A percentile compares a stretch with the other conserved stretches of the same genome.
Conservation (phyloP, 2,797 vertebrate species). For the Manis javanica region DNA sequence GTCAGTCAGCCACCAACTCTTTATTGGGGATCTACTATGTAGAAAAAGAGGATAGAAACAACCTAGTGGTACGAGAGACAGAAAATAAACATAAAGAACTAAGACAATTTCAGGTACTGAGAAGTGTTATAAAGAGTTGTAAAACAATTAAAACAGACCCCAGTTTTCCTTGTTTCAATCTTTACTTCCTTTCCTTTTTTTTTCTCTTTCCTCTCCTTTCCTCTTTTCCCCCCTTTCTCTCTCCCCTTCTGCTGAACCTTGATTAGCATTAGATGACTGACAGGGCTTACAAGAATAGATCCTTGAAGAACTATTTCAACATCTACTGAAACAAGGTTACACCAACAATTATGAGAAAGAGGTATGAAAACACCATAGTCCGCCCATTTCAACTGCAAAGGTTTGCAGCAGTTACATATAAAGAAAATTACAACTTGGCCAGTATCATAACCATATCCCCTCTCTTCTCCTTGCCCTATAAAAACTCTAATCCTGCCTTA, state of each 20-base stretch:
- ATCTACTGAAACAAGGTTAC: background rate
- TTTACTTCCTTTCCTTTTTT: background rate
- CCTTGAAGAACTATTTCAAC: background rate
- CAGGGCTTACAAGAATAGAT: background rate
- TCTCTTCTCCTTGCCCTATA: background rate
- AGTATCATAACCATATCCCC: background rate
- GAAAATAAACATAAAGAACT: slow-evolving; percentile 6
- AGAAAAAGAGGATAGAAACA: slow-evolving; percentile 17
- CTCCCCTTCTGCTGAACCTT: background rate
- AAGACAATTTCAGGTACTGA: background rate
- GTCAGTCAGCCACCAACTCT: background rate
- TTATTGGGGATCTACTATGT: background rate
- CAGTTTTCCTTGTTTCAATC: background rate
- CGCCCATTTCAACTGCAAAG: background rate
- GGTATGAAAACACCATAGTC: background rate
- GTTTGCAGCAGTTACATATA: background rate
- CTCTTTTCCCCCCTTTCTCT: background rate
- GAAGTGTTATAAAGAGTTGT: background rate
- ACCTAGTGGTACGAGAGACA: background rate
- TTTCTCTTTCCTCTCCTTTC: background rate
- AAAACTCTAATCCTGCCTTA: background rate
- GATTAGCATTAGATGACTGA: background rate
- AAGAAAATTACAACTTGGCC: background rate
- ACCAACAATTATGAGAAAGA: background rate
- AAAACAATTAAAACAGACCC: background rate